Conservation (phyloP, 1,140 invertebrate species). For the Conus ventricosus region DNA sequence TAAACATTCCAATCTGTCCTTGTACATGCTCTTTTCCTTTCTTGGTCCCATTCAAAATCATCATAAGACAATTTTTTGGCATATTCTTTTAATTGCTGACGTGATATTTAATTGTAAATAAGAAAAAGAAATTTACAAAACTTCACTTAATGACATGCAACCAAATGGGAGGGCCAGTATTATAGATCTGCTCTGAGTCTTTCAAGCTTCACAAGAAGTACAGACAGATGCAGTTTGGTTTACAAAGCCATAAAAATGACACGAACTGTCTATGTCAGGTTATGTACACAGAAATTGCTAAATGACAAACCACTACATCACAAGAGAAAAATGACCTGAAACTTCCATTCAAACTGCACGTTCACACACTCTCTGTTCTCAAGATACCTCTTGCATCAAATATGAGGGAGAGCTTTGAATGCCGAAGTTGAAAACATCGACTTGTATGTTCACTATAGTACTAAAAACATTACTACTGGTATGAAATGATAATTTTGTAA, state of each 20-base stretch:
- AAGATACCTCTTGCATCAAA: background rate
- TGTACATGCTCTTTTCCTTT: too few species aligned
- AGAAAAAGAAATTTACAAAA: constrained; percentile 37
- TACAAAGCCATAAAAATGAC: constrained; percentile 38
- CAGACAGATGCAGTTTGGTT: constrained; percentile 34
- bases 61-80: background rate
- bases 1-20: too few species aligned
- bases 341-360: background rate
- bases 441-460: too few species aligned
- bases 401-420: too few species aligned
- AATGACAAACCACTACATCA: background rate
- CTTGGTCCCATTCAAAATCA: background rate
- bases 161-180: constrained; percentile 24
- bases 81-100: constrained; percentile 37
- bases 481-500: too few species aligned
- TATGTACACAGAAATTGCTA: constrained; percentile 17
- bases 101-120: constrained; percentile 35
- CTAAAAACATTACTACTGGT: too few species aligned
- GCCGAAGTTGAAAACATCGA: too few species aligned
- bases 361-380: background rate
- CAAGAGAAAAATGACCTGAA: background rate
- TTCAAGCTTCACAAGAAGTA: constrained; percentile 31
- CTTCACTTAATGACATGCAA: constrained; percentile 40
- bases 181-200: constrained; percentile 26
- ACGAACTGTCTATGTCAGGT: constrained; percentile 23